phyloP scores from a whole-genome alignment of 2,888 invertebrate species.

The Labia minor region DNA sequence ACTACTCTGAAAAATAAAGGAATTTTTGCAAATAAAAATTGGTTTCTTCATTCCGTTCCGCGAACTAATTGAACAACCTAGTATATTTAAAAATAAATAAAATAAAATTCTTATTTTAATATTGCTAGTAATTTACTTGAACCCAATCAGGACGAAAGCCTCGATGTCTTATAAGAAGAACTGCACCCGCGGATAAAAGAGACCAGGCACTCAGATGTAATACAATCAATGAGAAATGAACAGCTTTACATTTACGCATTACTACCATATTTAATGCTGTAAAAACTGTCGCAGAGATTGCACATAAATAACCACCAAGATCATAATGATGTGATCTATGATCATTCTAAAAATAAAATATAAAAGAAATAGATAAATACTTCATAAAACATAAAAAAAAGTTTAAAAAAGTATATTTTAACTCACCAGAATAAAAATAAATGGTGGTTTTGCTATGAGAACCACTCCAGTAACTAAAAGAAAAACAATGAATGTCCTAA shows the following conservation, averaged over 20 bases:
- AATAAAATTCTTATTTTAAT: no score
- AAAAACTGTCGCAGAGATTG: slow-evolving; percentile 37
- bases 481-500: slow-evolving; percentile 37
- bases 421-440: slow-evolving; percentile 35
- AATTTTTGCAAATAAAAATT: no score
- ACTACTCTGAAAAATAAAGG: no score
- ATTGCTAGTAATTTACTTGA: no score
- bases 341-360: slow-evolving; percentile 16
- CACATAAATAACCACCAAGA: slow-evolving; percentile 36
- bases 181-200: slow-evolving; percentile 32
- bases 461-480: slow-evolving; percentile 37
- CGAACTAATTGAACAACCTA: no score
- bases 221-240: slow-evolving; percentile 39
- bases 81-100: no score
- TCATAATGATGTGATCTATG: slow-evolving; percentile 33
- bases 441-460: slow-evolving; percentile 39
- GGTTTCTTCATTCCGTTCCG: no score
- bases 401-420: not conserved
- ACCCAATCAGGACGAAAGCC: not conserved
- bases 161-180: slow-evolving; percentile 29
- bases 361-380: not conserved
- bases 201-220: slow-evolving; percentile 38
- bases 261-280: slow-evolving; percentile 40
- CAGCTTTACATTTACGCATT: slow-evolving; percentile 39
- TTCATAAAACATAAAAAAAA: slow-evolving; percentile 7